Base-by-base conservation (phyloP, 2,113 vertebrate genomes). In the Phaethon lepturus region DNA sequence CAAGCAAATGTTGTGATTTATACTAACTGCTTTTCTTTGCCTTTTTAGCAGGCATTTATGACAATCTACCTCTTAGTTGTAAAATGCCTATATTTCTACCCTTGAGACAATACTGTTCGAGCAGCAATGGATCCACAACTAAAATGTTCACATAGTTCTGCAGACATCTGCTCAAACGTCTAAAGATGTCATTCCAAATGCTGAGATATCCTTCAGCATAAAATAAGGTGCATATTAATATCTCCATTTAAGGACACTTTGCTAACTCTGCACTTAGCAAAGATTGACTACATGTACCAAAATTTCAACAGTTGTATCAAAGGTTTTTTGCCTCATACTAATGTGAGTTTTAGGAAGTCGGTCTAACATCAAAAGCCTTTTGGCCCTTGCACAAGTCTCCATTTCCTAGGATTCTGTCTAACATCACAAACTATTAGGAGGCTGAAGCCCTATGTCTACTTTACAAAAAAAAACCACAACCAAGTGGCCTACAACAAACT, bases 401-500 rank as follows among this genome's bases (percentile, higher is more conserved):
- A 44, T 44, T 82, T 93, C 58, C 88, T 53, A 92, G 79, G 82
- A 90, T 80, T 69, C 86, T 5, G 19, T 66, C 82, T 75, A 91
- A 49, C 69, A 92, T 28, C 63, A 71, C 23, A 7, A 90, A 86
- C 29, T 77, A 58, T 24, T 4, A 80, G 72, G 59, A 91, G 17
- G 67, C 62, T 77, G 72, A 88, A 86, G 67, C 67, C 31, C 52
- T 50, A 7, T 3, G 68, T 38, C 52, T 75, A 6, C 24, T 29
- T 38, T 5, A 62, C 77, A 73, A 79, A 64, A 10, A 79, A 64
- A 10, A 55, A 19, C 19, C 66, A 73, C 1, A 3, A 76, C 29
- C 44, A 52, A 90, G 33, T 6, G n/a, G 82, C 33, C 93, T 50
- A 24, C 44, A 63, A 63, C 81, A 62, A 53, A 52, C 2, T 0